Conservation (phyloP, 2,113 vertebrate genomes). For the Limnothrissa miodon region DNA sequence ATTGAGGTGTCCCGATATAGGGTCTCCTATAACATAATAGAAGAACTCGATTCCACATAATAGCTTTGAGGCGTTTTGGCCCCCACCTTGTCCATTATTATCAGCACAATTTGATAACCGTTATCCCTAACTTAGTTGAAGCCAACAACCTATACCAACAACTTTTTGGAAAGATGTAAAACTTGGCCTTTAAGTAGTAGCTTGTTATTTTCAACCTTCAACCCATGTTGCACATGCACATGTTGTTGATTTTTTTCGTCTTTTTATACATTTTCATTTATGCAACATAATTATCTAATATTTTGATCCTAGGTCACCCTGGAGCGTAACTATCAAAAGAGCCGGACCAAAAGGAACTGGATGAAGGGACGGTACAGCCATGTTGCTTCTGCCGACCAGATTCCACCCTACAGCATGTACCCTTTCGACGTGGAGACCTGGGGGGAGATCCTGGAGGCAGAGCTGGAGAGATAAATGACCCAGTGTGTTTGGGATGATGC, state of each 20-base stretch:
- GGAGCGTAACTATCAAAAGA: conserved; percentile 82
- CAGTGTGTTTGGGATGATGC: not conserved
- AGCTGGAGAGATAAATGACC: conserved; percentile 76
- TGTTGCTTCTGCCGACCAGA: conserved; percentile 68
- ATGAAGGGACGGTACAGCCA: conserved; percentile 83
- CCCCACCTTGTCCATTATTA: no score
- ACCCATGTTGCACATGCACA: no score
- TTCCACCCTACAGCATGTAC: conserved; percentile 76
- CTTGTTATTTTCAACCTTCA: not conserved
- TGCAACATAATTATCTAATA: not conserved
- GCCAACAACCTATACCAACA: not conserved
- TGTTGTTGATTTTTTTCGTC: no score
- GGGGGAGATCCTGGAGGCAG: conserved; percentile 90
- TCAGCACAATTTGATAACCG: no score
- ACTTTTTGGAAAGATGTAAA: not conserved
- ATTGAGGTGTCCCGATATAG: no score
- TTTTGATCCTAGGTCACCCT: conserved; percentile 68
- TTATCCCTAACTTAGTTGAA: no score
- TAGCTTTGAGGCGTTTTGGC: no score
- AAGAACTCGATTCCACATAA: no score
- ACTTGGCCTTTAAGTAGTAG: not conserved
- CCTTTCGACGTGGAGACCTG: conserved; percentile 81
- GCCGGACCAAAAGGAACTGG: conserved; percentile 83
- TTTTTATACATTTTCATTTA: not conserved
- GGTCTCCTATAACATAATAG: no score